phyloP scores from a whole-genome alignment of 2,888 invertebrate species.

The Marasmarcha lunaedactyla region DNA sequence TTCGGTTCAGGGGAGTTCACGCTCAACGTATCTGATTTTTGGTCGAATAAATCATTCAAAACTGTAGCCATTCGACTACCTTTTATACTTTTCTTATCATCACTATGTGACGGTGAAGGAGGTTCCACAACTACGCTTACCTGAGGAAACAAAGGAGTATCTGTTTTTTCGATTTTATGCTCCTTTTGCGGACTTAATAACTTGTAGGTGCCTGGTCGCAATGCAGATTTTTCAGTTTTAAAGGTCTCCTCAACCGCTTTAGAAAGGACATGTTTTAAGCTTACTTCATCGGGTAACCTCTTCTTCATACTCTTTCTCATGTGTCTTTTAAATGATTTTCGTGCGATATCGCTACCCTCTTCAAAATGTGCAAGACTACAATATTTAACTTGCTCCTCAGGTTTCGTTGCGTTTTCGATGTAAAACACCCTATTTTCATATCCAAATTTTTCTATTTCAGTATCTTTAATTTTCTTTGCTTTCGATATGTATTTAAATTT shows the following conservation, averaged over 20 bases:
- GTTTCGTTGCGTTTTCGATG: slow-evolving; percentile 57
- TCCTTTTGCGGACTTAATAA: not conserved
- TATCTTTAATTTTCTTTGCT: slow-evolving; percentile 55
- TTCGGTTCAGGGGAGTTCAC: slow-evolving; percentile 57
- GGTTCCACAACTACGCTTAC: slow-evolving; percentile 82
- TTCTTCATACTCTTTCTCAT: slow-evolving; percentile 57
- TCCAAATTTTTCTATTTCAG: slow-evolving; percentile 71
- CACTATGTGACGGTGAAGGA: slow-evolving; percentile 78
- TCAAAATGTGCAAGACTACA: slow-evolving; percentile 86
- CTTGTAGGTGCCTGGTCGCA: not conserved
- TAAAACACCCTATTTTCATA: slow-evolving; percentile 80
- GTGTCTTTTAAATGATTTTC: slow-evolving; percentile 77
- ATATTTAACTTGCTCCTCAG: slow-evolving; percentile 74
- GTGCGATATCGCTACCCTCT: slow-evolving; percentile 85
- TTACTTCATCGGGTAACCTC: slow-evolving; percentile 34
- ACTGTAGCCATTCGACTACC: slow-evolving; percentile 59
- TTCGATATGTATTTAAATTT: slow-evolving; percentile 68
- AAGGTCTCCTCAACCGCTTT: slow-evolving; percentile 38
- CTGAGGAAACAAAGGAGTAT: slow-evolving; percentile 63
- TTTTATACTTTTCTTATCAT: slow-evolving; percentile 61
- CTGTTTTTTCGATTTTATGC: slow-evolving; percentile 6
- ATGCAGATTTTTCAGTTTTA: slow-evolving; percentile 24
- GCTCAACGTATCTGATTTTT: slow-evolving; percentile 50
- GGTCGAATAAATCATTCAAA: slow-evolving; percentile 53
- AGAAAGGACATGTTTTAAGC: slow-evolving; percentile 38